Base-by-base conservation (phyloP, 2,113 vertebrate species). In the Gallinago undulata region DNA sequence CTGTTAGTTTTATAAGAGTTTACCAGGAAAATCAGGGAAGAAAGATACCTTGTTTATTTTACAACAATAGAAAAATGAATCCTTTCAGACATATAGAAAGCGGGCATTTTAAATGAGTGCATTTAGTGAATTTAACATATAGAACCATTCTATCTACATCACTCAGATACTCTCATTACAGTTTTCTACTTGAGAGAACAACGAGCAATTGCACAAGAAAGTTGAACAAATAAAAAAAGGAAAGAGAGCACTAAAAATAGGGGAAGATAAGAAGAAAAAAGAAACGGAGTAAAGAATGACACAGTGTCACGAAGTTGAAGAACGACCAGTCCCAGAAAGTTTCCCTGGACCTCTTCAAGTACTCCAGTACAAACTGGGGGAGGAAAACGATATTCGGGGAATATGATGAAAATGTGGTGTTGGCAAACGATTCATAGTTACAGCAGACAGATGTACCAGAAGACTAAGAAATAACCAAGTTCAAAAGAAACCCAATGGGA, bases 401-500 rank as follows among this genome's bases (percentile, higher is more conserved):
- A 69, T 59, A 97, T 3, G 93, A 96, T 17, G 79, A 94, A 96
- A 97, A 96, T 94, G 92, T 94, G 96, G 94, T 96, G 92, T 94
- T 94, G 94, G 95, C 82, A 94, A 96, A 96, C 39, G 94, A 94
- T 90, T 94, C 95, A 85, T 91, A 94, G 97, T 82, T 96, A 89
- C 77, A 96, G 74, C 78, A 95, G 93, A 94, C 94, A 96, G 93
- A 97, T 93, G 81, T 87, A 94, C 60, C 91, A 95, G 77, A 95
- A 97, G 92, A 89, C 87, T 89, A 88, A 96, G 92, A 97, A 96
- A 94, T 93, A 97, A 94, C 84, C 91, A 95, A 97, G 96, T 97
- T 97, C 97, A 97, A 97, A 96, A 96, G 96, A 97, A 95, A 97
- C 97, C 96, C 97, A 97, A 94, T 93, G 96, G 97, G 97, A 97